Conservation (phyloP, 2,888 invertebrate genomes). For the Orthosia cruda region DNA sequence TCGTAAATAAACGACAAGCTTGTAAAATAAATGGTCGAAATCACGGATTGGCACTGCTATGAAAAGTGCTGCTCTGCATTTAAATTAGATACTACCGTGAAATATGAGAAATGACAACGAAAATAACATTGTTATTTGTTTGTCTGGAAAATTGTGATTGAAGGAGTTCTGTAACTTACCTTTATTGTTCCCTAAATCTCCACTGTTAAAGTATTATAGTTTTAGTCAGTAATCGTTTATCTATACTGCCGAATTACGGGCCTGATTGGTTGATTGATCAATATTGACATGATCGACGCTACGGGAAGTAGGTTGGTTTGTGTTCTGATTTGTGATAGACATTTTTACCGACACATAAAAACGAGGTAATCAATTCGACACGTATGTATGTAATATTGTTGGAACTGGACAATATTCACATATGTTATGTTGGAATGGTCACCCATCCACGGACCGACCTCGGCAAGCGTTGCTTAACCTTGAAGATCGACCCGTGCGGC, state of each 20-base stretch:
- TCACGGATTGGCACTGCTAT: conserved; percentile 47
- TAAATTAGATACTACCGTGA: conserved; percentile 27
- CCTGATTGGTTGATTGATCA: background rate
- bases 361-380: no score
- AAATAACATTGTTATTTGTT: conserved; percentile 18
- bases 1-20: conserved; percentile 47
- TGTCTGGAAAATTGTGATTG: background rate
- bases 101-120: conserved; percentile 12
- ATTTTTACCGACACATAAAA: no score
- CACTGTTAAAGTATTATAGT: background rate
- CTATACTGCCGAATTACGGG: background rate
- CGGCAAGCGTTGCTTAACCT: no score
- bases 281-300: background rate
- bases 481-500: no score
- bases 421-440: no score
- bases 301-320: background rate
- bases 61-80: conserved; percentile 25
- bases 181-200: background rate
- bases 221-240: background rate
- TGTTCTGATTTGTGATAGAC: background rate
- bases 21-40: conserved; percentile 45
- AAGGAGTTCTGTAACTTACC: background rate
- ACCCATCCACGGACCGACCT: no score
- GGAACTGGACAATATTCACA: no score
- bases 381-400: no score